Conservation (phyloP, 2,797 vertebrate genomes). For the Pangasius mekongensis region DNA sequence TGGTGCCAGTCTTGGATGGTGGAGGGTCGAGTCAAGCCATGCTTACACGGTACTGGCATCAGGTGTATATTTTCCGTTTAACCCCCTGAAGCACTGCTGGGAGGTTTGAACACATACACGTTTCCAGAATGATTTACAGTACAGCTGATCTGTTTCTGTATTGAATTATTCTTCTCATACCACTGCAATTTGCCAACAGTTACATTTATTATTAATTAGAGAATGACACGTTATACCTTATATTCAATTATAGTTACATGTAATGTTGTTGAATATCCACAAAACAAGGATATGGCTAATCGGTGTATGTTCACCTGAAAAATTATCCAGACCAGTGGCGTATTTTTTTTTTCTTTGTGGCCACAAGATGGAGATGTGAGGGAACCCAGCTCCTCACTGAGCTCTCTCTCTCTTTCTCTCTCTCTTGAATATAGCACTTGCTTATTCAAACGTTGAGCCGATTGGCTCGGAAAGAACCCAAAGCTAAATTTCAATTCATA, state of each 20-base stretch:
- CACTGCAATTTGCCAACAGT: not conserved
- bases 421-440: not conserved
- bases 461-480: no score
- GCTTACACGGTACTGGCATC: not conserved
- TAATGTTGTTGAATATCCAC: not conserved
- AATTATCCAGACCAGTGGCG: not conserved
- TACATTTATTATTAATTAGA: not conserved
- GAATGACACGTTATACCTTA: not conserved
- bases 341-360: not conserved
- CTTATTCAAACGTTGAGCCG: not conserved
- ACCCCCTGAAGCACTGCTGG: not conserved
- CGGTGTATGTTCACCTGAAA: not conserved
- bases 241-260: not conserved
- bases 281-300: not conserved
- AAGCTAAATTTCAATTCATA: not conserved
- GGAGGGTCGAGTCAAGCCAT: not conserved
- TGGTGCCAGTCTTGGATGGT: not conserved
- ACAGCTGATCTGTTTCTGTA: not conserved
- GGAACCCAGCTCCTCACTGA: not conserved
- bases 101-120: not conserved
- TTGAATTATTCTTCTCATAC: not conserved
- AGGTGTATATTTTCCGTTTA: not conserved
- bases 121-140: not conserved
- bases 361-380: conserved; percentile 4
- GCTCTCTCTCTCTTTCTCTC: not conserved